phyloP scores from a whole-genome alignment of 2,888 invertebrate species.

The Mimumesa dahlbomi region DNA sequence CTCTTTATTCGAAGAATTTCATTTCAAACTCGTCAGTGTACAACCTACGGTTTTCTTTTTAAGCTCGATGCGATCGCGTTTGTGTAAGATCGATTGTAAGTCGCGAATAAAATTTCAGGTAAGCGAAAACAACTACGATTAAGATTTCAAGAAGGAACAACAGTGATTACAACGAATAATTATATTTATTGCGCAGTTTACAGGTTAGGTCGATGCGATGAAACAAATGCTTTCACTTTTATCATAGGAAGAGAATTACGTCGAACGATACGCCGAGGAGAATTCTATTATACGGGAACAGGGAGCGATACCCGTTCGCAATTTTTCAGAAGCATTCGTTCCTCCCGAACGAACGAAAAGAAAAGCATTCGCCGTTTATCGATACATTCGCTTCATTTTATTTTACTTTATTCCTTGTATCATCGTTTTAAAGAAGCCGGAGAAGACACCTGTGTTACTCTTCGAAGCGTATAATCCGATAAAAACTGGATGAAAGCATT shows the following conservation, averaged over 20 bases:
- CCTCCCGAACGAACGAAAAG: slow-evolving; percentile 4
- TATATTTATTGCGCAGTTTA: slow-evolving; percentile 56
- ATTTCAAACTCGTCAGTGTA: too few species aligned
- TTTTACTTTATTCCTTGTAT: too few species aligned
- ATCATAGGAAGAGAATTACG: too few species aligned
- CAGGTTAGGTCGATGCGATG: slow-evolving; percentile 48
- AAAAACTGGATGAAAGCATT: slow-evolving; percentile 39
- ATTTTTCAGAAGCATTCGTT: neutral
- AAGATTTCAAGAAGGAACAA: slow-evolving; percentile 56
- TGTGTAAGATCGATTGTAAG: too few species aligned
- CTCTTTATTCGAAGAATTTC: too few species aligned
- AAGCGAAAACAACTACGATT: slow-evolving; percentile 19
- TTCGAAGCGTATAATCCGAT: slow-evolving; percentile 23
- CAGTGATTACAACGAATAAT: slow-evolving; percentile 48
- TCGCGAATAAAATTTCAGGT: neutral
- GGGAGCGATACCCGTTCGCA: too few species aligned
- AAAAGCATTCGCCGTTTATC: slow-evolving; percentile 19
- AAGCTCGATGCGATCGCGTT: too few species aligned
- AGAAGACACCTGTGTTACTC: neutral
- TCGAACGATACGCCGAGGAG: too few species aligned
- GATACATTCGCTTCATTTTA: too few species aligned
- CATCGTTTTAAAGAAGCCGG: slow-evolving; percentile 2
- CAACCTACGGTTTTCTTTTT: too few species aligned
- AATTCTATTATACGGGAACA: too few species aligned
- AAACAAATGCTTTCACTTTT: slow-evolving; percentile 34